Percentiles rank a stretch among this genome's conserved stretches.
Evolutionary conservation across 1,140 invertebrate species (phyloP).

Genomic region (Drosophila kurseongensis): DNA sequence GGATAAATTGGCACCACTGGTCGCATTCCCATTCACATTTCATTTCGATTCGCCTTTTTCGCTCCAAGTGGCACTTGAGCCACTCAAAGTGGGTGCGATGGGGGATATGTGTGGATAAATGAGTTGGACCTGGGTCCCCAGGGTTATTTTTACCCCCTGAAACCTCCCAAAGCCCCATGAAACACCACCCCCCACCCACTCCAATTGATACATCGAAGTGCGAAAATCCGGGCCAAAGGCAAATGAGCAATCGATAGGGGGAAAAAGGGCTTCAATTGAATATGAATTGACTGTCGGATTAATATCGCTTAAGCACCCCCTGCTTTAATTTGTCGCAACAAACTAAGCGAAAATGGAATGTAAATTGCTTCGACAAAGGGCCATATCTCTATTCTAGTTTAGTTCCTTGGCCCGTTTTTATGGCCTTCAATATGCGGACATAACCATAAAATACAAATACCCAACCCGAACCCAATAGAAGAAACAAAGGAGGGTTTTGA

Average conservation of each 20-base stretch:
- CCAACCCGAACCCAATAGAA: background rate
- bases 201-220: constrained; percentile 23
- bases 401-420: constrained; percentile 34
- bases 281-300: constrained; percentile 69
- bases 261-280: constrained; percentile 65
- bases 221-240: constrained; percentile 42
- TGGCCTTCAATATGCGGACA: constrained; percentile 46
- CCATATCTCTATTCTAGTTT: constrained; percentile 12
- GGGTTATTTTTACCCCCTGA: background rate
- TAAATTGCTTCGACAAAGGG: constrained; percentile 49
- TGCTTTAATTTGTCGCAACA: constrained; percentile 38
- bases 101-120: constrained; percentile 39
- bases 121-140: constrained; percentile 11
- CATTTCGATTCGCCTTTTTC: constrained; percentile 24
- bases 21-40: constrained; percentile 6
- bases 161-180: too few species aligned
- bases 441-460: constrained; percentile 66
- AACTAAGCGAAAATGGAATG: constrained; percentile 62
- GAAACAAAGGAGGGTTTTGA: constrained; percentile 3
- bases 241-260: constrained; percentile 56
- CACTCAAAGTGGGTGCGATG: constrained; percentile 7
- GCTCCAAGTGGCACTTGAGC: constrained; percentile 44
- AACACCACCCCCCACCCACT: background rate
- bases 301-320: constrained; percentile 27
- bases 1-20: background rate